A percentile compares a stretch with the other conserved stretches of the same genome.
Conservation (phyloP, 2,888 invertebrate species). For the Lithophane leautieri region DNA sequence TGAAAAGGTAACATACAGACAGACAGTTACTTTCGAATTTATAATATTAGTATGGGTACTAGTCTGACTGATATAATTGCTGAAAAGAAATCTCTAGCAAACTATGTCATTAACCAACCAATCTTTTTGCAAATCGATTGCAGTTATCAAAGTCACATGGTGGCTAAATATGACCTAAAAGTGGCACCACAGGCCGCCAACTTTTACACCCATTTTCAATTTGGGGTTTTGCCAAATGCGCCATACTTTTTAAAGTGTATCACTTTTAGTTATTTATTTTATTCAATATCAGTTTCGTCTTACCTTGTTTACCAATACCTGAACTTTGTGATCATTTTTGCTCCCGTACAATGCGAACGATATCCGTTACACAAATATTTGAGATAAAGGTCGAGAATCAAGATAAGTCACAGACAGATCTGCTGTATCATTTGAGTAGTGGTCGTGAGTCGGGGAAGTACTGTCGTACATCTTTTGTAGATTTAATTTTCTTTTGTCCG, state of each 20-base stretch:
- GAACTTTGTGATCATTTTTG: constrained; percentile 48
- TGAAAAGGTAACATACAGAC: too few species aligned
- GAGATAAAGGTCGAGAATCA: constrained; percentile 51
- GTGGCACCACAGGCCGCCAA: background rate
- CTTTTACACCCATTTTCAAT: background rate
- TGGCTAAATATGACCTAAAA: background rate
- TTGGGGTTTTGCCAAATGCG: background rate
- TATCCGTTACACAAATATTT: constrained; percentile 55
- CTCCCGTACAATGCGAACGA: constrained; percentile 48
- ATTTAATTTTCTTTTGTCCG: background rate
- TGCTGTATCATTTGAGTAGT: constrained; percentile 31
- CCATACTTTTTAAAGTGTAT: background rate
- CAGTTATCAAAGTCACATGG: background rate
- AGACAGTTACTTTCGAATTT: too few species aligned
- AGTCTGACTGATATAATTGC: background rate
- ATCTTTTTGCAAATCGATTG: background rate
- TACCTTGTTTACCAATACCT: constrained; percentile 46
- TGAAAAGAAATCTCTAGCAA: background rate
- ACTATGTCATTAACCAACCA: background rate
- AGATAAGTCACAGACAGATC: constrained; percentile 45
- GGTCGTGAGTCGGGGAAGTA: constrained; percentile 9
- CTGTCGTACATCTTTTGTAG: background rate
- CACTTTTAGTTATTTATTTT: background rate
- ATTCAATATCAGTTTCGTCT: background rate
- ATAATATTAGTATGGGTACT: too few species aligned